Conservation (phyloP, 1,140 invertebrate genomes). For the Drosophila varians region DNA sequence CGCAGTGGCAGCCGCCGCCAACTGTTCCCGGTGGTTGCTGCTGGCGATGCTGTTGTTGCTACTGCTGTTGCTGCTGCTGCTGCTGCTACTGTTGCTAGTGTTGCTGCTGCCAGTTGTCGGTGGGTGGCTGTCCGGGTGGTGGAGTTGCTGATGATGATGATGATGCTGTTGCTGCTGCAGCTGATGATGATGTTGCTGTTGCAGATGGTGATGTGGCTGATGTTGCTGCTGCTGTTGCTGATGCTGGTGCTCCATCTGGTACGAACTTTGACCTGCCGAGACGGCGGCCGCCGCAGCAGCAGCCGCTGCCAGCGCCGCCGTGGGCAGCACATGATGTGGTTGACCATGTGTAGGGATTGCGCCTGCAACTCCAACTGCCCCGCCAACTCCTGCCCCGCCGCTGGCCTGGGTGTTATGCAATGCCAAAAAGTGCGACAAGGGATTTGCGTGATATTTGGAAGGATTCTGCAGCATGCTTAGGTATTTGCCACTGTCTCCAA, state of each 20-base stretch:
- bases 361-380: conserved; percentile 13
- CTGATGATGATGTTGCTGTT: conserved; percentile 44
- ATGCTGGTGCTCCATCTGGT: conserved; percentile 72
- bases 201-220: conserved; percentile 40
- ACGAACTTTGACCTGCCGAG: conserved; percentile 75
- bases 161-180: too few species aligned
- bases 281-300: conserved; percentile 56
- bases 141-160: conserved; percentile 47
- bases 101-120: conserved; percentile 46
- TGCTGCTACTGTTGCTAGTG: conserved; percentile 29
- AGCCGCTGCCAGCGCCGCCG: conserved; percentile 65
- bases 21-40: conserved; percentile 62
- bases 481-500: conserved; percentile 58
- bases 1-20: conserved; percentile 61
- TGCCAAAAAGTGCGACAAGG: conserved; percentile 83
- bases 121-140: conserved; percentile 42
- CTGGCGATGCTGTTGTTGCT: conserved; percentile 21
- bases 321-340: conserved; percentile 70
- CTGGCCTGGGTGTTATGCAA: conserved; percentile 79
- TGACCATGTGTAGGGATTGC: conserved; percentile 54
- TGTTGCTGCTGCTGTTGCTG: conserved; percentile 46
- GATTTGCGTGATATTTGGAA: conserved; percentile 83
- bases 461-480: conserved; percentile 83
- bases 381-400: conserved; percentile 12
- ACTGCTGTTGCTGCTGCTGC: conserved; percentile 48